Conservation (phyloP, 2,888 invertebrate genomes). For the Eutolmus rufibarbis region DNA sequence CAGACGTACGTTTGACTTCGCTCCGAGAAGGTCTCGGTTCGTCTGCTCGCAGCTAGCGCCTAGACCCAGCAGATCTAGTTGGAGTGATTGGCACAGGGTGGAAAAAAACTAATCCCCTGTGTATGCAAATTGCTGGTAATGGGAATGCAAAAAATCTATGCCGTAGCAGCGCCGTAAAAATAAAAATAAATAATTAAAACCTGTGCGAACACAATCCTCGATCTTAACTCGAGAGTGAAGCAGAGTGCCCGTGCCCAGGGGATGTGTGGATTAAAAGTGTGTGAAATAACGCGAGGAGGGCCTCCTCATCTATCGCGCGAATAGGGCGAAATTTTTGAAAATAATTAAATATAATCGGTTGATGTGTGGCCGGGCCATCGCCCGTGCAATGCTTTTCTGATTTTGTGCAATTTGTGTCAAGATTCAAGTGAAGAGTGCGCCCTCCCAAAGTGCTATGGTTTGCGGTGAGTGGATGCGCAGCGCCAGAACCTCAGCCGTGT, state of each 20-base stretch:
- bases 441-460: background rate
- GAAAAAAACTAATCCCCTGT: conserved; percentile 4
- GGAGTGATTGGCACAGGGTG: conserved; percentile 3
- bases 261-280: conserved; percentile 12
- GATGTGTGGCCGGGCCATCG: background rate
- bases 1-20: conserved; percentile 39
- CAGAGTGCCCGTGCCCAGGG: background rate
- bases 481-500: background rate
- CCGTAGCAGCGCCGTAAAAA: background rate
- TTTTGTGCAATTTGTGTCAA: conserved; percentile 5
- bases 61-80: background rate
- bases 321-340: background rate
- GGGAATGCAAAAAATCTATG: background rate
- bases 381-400: background rate
- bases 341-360: background rate
- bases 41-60: conserved; percentile 8
- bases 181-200: background rate
- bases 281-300: background rate
- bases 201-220: background rate
- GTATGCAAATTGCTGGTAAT: background rate
- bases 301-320: background rate
- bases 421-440: background rate
- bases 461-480: background rate
- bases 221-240: background rate
- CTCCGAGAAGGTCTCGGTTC: conserved; percentile 2